Conservation (phyloP, 2,888 invertebrate genomes). For the Didymodactylos carnosus region DNA sequence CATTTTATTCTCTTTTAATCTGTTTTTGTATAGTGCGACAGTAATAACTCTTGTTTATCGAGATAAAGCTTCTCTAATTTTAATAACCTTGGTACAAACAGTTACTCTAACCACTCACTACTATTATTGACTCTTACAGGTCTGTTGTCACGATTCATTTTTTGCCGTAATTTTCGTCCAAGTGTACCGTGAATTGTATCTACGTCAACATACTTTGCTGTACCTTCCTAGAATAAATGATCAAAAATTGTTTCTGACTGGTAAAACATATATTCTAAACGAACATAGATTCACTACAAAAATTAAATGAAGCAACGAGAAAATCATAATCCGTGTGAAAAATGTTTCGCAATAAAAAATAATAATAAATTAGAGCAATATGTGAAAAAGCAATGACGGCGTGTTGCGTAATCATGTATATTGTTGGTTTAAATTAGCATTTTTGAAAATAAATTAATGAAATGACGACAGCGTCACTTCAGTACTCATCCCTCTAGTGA, state of each 20-base stretch:
- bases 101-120: neutral
- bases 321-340: no score
- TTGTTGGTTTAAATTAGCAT: neutral
- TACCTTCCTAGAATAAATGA: conserved; percentile 46
- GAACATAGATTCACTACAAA: neutral
- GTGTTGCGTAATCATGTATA: neutral
- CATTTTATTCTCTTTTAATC: no score
- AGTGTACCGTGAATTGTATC: conserved; percentile 41
- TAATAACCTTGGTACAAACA: no score
- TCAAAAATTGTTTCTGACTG: no score
- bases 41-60: no score
- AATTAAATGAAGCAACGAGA: neutral
- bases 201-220: conserved; percentile 82
- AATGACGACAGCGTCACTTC: neutral
- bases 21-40: no score
- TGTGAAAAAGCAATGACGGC: neutral
- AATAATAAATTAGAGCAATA: no score
- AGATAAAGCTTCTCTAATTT: no score
- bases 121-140: neutral
- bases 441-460: neutral
- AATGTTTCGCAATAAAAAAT: no score
- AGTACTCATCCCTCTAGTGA: neutral
- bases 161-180: neutral
- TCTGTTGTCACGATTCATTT: neutral
- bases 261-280: no score